These are phyloP conservation scores for Vipera latastei DNA, from an alignment of 2,797 vertebrate species.

Conservation along the genomic window DNA sequence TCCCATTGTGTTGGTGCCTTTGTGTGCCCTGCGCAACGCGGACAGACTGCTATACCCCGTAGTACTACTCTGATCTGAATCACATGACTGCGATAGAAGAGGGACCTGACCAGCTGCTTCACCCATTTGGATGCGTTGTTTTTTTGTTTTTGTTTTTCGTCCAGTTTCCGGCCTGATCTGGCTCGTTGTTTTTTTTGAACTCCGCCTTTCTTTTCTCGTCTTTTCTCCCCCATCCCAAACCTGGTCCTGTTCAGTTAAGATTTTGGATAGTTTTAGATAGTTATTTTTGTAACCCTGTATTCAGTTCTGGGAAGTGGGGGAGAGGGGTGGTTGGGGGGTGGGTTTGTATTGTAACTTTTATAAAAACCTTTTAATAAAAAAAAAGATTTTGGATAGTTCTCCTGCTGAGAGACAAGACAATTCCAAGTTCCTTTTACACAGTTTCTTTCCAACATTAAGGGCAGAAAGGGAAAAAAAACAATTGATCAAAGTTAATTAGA, in stretches of 20 bases:
- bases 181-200: not conserved
- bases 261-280: too few species aligned
- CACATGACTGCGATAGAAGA: not conserved
- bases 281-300: too few species aligned
- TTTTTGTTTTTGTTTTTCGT: not conserved
- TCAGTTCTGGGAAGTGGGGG: too few species aligned
- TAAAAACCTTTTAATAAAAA: too few species aligned
- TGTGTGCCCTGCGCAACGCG: not conserved
- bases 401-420: not conserved
- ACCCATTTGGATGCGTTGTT: not conserved
- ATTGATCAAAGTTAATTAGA: not conserved
- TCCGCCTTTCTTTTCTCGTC: not conserved
- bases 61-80: not conserved
- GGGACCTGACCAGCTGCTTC: not conserved
- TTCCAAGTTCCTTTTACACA: not conserved
- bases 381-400: not conserved
- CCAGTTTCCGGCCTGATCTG: not conserved
- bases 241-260: not conserved
- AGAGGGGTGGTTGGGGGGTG: too few species aligned
- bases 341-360: too few species aligned
- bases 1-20: not conserved
- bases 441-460: not conserved
- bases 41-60: not conserved
- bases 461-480: not conserved
- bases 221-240: not conserved